Base-by-base conservation (phyloP, 2,888 invertebrate species). In the Hirtodrosophila histrioides region DNA sequence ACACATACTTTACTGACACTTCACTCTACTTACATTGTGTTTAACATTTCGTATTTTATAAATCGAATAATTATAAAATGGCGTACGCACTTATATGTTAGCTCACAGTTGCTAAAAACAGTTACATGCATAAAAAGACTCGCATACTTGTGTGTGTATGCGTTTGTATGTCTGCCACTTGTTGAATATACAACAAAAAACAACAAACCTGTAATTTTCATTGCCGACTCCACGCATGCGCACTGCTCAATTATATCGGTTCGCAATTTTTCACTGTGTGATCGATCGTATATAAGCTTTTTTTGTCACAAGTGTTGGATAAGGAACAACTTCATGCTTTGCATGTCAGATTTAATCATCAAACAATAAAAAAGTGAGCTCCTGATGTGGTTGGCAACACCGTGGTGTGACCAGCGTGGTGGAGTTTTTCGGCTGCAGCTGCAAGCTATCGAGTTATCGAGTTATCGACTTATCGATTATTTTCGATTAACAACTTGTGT, bases 151-250 rank as follows among this genome's bases (percentile, higher is more conserved):
- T 7, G 37, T 7, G 37, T 27, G 6, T 46, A 37, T 51, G n/a
- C 3, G 5, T 7, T 9, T 36, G 29, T 27, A 43, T 31, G 12
- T 43, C 23, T 29, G 17, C 27, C 56, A 56, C 51, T 67, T 46
- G n/a, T 43, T 54, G 39, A 43, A 5, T 23, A 31, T 35, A 66
- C n/a, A n/a, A n/a, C n/a, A 65, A 54, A 65, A 49, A 37, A 31
- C 6, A 70, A 62, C 76, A 66, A 75, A 74, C 74, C 74, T 75
- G 70, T 56, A 70, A 66, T 66, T 70, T 70, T 65, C 70, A 73
- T 73, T 73, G 65, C 73, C 73, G 65, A 73, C 60, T 69, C 39
- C 75, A 65, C 65, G 71, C 75, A 74, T 61, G 65, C 73, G 73
- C 73, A 75, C 58, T 69, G 39, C 46, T 46, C 60, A 74, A 64